Base-by-base conservation (phyloP, 1,140 invertebrate genomes). In the Saccostrea echinata region DNA sequence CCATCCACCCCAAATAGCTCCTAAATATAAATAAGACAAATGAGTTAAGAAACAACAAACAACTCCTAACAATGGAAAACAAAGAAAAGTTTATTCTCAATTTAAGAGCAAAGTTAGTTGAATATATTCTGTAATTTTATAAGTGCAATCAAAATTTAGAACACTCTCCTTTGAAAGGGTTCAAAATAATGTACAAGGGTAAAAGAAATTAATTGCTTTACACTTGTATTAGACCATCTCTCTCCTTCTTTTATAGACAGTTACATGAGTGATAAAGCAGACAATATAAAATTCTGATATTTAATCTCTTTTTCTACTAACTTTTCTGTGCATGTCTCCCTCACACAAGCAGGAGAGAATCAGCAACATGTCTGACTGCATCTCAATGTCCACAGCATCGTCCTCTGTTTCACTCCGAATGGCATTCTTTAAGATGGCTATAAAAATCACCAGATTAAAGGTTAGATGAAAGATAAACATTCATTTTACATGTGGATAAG, bases 341-440 rank as follows among this genome's bases (percentile, higher is more conserved):
- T 95, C 94, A 92, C 95, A 95, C 18, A 95, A 90, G 84, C 92
- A 92, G 1, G 94, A 94, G 3, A 95, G 88, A 87, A 95, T 94
- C 88, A 94, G 92, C 27, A 95, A 90, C 89, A 94, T 95, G 88
- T 95, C 94, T 24, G 92, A 91, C 92, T 95, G 94, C 93, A 95
- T 95, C 91, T 95, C 95, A 16, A 95, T 91, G 90, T 95, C 94
- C 11, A 95, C 91, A 30, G 92, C 88, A 90, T 94, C 94, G 88
- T 94, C 91, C 33, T 91, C 91, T 64, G 85, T 91, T 76, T 90
- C 90, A 84, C 91, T 91, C 57, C 86, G 87, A 71, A 93, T 93
- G 35, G 92, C 92, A 87, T 92, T 93, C 13, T n/a, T n/a, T 43
- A 43, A 43, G 35, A 43, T 43, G 35, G 35, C 35, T 43, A 43